Evolutionary conservation across 2,888 invertebrate genomes (phyloP).

Genomic region (Adelognathus sp.): DNA sequence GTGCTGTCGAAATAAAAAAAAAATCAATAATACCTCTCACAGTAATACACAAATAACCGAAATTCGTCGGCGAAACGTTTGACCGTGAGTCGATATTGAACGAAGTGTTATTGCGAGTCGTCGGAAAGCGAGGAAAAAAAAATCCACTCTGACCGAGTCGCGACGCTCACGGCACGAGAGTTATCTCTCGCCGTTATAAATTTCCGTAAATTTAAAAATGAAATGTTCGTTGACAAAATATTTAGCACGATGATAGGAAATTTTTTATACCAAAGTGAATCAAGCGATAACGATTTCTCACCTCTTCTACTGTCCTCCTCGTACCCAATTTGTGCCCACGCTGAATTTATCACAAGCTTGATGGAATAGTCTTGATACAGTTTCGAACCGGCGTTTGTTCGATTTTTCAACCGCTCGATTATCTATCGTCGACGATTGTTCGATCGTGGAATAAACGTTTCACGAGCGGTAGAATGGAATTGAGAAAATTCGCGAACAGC

Average conservation of each 20-base stretch:
- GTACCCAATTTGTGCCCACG: not conserved
- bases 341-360: not conserved
- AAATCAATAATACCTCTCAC: not conserved
- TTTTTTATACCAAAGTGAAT: not conserved
- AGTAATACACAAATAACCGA: not conserved
- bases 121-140: not conserved
- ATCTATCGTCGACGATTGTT: not conserved
- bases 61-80: not conserved
- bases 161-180: not conserved
- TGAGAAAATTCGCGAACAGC: not conserved
- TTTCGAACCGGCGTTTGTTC: not conserved
- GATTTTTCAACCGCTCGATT: not conserved
- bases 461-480: not conserved
- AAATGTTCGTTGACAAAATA: not conserved
- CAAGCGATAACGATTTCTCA: not conserved
- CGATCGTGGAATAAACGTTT: not conserved
- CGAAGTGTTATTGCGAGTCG: not conserved
- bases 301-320: not conserved
- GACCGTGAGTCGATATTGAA: not conserved
- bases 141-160: not conserved
- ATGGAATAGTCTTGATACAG: conserved; percentile 7
- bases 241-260: not conserved
- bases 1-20: conserved; percentile 12
- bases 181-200: not conserved
- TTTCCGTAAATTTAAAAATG: not conserved